A percentile compares a stretch with the other conserved stretches of the same genome.
Evolutionary conservation across 2,797 vertebrate species (phyloP).

Genomic region (Cyprinodon diabolis): DNA sequence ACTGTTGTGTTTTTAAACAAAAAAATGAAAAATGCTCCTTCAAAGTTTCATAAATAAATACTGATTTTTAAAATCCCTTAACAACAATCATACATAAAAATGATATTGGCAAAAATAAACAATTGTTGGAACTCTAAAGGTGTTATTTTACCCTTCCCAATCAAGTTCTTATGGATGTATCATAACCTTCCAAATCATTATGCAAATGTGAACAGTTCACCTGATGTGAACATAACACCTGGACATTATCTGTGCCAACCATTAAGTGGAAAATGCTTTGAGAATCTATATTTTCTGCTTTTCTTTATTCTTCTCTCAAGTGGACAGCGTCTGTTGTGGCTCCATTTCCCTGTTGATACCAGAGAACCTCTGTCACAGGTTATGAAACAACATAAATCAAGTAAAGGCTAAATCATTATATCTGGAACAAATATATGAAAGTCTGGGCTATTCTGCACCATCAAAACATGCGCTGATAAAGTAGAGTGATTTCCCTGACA

Average conservation of each 20-base stretch:
- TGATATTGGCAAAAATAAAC: too few species aligned
- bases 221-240: background rate
- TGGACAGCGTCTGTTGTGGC: background rate
- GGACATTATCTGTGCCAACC: constrained; percentile 1
- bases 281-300: background rate
- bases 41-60: too few species aligned
- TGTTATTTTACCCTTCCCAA: too few species aligned
- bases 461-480: background rate
- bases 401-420: background rate
- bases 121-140: too few species aligned
- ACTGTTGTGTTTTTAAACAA: too few species aligned
- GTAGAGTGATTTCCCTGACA: background rate
- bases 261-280: constrained; percentile 15
- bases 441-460: background rate
- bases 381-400: constrained; percentile 18
- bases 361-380: background rate
- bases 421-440: background rate
- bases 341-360: constrained; percentile 1
- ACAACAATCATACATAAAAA: too few species aligned
- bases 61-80: too few species aligned
- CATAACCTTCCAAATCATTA: background rate
- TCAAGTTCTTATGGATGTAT: background rate
- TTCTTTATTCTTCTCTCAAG: background rate
- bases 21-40: too few species aligned
- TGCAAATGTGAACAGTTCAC: background rate